phyloP scores from a whole-genome alignment of 2,888 invertebrate species.

The Cyrtodaria siliqua region DNA sequence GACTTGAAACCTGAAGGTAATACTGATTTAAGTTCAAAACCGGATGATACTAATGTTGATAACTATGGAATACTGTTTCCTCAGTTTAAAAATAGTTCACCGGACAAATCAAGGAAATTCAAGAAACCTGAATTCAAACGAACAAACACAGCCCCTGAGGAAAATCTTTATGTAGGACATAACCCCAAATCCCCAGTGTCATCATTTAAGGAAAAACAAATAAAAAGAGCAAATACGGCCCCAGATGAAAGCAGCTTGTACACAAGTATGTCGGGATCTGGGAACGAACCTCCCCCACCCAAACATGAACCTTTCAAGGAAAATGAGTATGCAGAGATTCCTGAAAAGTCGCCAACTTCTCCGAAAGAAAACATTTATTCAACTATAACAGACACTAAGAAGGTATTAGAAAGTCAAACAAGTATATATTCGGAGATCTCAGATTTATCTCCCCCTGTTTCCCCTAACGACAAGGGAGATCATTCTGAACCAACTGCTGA shows the following conservation, averaged over 20 bases:
- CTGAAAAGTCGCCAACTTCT: conserved; percentile 38
- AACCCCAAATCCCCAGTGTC: conserved; percentile 28
- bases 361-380: conserved; percentile 52
- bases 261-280: conserved; percentile 20
- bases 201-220: conserved; percentile 52
- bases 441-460: conserved; percentile 4
- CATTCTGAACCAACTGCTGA: background rate
- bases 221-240: conserved; percentile 38
- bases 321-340: conserved; percentile 57
- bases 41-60: conserved; percentile 34
- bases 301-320: conserved; percentile 22
- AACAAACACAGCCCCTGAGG: conserved; percentile 52
- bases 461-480: conserved; percentile 1
- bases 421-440: conserved; percentile 2
- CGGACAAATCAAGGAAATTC: conserved; percentile 11
- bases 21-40: background rate
- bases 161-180: conserved; percentile 49
- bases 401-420: conserved; percentile 8
- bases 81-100: conserved; percentile 43
- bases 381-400: conserved; percentile 39
- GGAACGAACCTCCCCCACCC: background rate
- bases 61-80: conserved; percentile 58
- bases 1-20: background rate
- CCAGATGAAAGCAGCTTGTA: conserved; percentile 47
- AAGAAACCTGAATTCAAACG: conserved; percentile 33